Base-by-base conservation (phyloP, 2,113 vertebrate genomes). In the Tautogolabrus adspersus region DNA sequence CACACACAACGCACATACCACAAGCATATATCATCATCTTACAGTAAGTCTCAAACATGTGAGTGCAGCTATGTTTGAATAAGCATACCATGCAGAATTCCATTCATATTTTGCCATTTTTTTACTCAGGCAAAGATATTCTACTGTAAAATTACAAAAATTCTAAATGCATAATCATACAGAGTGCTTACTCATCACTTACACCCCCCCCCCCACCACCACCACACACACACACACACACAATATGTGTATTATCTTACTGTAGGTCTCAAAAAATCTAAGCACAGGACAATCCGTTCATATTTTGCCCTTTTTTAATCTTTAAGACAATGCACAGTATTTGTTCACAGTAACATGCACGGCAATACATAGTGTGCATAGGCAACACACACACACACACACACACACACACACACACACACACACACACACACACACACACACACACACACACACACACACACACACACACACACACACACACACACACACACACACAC, bases 61-160 rank as follows among this genome's bases (percentile, higher is more conserved):
- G 22, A 38, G 72, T 6, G 2, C 56, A 38, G 58, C 52, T 23
- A 1, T 79, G 76, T 81, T 79, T 85, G 74, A 85, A 80, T 60
- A 80, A 66, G 60, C 47, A 38, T 1, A 57, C 44, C 13, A 83
- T 46, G 2, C 54, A 26, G 64, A 74, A 86, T 86, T 84, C 78
- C 79, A 76, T 44, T 79, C 65, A 84, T 30, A 58, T 60, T 58
- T 13, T 8, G 16, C 21, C n/a, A 6, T 37, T 63, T n/a, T 57
- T 61, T n/a, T 1, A 51, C 38, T 52, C 55, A n/a, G 40, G 56
- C 64, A 81, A 51, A 61, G 12, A 37, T 54, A 15, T 9, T 34
- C 34, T 23, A 58, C 6, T 34, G 30, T 34, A 34, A 34, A 34
- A 34, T 6, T 34, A 34, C 3, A 34, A 34, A 34, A 34, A 6